These are phyloP conservation scores for Athrips mouffetella DNA, from an alignment of 2,888 invertebrate species.

Conservation along the genomic window DNA sequence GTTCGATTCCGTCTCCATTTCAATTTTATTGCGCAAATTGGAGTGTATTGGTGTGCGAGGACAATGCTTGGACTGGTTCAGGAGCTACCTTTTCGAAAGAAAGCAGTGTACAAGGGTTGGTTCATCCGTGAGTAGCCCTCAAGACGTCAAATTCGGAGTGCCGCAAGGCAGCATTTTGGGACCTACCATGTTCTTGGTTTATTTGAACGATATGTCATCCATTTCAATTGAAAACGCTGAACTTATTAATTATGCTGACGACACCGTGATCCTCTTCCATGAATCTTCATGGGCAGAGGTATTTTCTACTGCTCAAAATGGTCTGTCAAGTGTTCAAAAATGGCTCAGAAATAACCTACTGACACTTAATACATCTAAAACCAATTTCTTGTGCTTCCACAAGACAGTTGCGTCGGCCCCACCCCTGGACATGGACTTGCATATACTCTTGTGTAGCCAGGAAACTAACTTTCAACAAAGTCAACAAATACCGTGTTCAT, in stretches of 20 bases:
- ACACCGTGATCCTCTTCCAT: background rate
- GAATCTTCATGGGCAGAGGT: background rate
- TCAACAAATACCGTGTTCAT: no score
- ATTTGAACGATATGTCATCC: no score
- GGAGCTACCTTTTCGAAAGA: background rate
- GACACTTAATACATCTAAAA: background rate
- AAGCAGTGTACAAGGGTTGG: background rate
- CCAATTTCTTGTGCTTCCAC: no score
- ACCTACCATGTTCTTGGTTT: background rate
- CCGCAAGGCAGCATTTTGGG: conserved; percentile 1
- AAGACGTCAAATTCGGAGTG: background rate
- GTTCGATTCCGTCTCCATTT: no score
- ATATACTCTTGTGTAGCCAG: no score
- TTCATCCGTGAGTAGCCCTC: background rate
- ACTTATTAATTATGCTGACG: background rate
- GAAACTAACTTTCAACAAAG: no score
- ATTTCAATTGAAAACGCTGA: no score
- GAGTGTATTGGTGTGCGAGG: conserved; percentile 3
- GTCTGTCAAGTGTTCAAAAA: background rate
- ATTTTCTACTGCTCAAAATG: background rate
- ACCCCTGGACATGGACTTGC: no score
- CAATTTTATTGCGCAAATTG: no score
- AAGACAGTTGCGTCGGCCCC: no score
- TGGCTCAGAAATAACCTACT: background rate
- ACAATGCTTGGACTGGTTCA: background rate